Evolutionary conservation across 2,888 invertebrate genomes (phyloP), one percentile per base, ranked within the genome.

Genomic region (Epicampocera succincta): DNA sequence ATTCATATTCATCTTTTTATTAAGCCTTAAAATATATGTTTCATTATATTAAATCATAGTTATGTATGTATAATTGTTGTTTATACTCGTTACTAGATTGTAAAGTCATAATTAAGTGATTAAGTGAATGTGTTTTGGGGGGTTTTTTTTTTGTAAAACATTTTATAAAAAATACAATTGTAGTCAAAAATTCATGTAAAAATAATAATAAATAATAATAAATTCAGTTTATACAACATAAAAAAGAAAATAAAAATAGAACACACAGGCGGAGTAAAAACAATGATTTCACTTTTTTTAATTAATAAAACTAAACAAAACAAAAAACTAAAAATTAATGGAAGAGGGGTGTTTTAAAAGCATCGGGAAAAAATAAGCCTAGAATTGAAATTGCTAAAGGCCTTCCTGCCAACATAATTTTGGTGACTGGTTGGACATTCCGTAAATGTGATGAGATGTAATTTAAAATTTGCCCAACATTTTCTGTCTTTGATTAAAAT

Each of bases 141-240:
- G 60, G 19, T 66, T 42, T 40, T 61, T 54, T 48, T 33, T 48
- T 46, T 17, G n/a, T 50, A 12, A 65, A 65, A 25, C 40, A 15
- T 13, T 61, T 76, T 69, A 48, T 42, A 46, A 66, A 65, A 81
- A 66, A 38, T 3, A 68, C 38, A 17, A 42, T 9, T 68, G 84
- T 85, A 78, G 84, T 76, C 60, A 71, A 56, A 81, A 71, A 77
- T 79, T 69, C 85, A 66, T 61, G 82, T 73, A 79, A 63, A 68
- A 85, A 65, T 25, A 65, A 69, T 65, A 80, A 63, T 74, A 80
- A 69, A n/a, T n/a, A n/a, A 72, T 66, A 66, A 72, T 72, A 66
- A 71, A 69, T 74, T 69, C 74, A 80, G 52, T 81, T 74, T 71
- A 40, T 77, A 83, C 79, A 84, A 33, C 69, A 74, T 29, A 63